Evolutionary conservation across 2,113 vertebrate species (phyloP).

Genomic region (Calidris pygmaea): DNA sequence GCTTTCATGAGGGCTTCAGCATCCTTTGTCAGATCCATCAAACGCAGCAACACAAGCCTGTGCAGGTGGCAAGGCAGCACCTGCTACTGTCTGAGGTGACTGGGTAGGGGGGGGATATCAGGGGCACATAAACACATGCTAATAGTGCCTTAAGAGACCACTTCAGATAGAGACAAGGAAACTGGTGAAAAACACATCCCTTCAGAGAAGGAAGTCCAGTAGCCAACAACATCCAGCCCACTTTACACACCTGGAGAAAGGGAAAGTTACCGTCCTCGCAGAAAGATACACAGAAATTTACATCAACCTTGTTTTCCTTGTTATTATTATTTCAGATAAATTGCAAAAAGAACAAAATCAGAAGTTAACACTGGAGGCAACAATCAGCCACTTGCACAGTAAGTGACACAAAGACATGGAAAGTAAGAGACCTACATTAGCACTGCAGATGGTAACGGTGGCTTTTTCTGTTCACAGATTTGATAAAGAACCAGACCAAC

Average conservation of each 20-base stretch:
- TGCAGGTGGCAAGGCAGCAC: fast-evolving
- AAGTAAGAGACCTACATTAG: fast-evolving
- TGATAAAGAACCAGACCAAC: conserved; percentile 53
- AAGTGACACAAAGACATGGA: background rate
- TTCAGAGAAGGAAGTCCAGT: background rate
- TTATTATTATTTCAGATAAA: conserved; percentile 59
- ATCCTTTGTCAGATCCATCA: background rate
- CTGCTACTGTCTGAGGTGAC: background rate
- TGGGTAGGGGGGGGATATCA: fast-evolving
- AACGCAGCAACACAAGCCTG: fast-evolving
- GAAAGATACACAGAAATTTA: background rate
- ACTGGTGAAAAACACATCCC: background rate
- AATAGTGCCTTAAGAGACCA: fast-evolving
- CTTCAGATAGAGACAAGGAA: background rate
- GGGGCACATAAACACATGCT: fast-evolving
- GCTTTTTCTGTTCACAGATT: conserved; percentile 47
- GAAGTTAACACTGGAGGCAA: conserved; percentile 50
- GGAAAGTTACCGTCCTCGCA: background rate
- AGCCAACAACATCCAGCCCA: background rate
- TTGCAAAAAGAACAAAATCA: conserved; percentile 67
- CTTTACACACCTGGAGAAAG: background rate
- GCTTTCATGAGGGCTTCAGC: background rate
- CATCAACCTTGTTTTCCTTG: background rate
- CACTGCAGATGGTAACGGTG: fast-evolving
- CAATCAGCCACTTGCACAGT: conserved; percentile 69